Base-by-base conservation (phyloP, 2,113 vertebrate species). In the Excalfactoria chinensis region DNA sequence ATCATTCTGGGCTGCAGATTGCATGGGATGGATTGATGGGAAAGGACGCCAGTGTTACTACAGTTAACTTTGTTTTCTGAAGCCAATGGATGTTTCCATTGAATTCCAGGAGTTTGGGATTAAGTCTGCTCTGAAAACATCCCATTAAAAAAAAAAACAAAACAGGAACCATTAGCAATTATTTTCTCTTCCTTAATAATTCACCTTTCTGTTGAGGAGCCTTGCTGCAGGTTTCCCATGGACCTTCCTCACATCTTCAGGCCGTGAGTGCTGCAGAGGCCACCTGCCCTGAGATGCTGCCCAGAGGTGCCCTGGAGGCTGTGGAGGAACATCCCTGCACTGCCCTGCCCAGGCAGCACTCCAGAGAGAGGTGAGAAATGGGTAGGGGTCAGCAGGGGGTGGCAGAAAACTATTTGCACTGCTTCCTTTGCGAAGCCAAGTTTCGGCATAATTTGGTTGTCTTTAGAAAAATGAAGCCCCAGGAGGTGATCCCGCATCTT, bases 261-360 rank as follows among this genome's bases (percentile, higher is more conserved):
- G 18, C 46, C 7, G 6, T 1, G 1, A 0, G 18, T 2, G 58
- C 11, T 3, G 30, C 85, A 30, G 49, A 26, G 69, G 11, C 25
- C 25, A 0, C 2, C 0, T 23, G 41, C 14, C 0, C 11, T 8
- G 58, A 0, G 8, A 14, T 26, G 44, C 46, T 2, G 41, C 11
- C 62, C 3, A 2, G 32, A 6, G 3, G 28, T 1, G 40, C 19
- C 37, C 46, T 2, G 41, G 40, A 17, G 8, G 55, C 5, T 1
- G 18, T 1, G 23, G 43, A 6, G 40, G 32, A 5, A 46, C 1
- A 6, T 1, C 41, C 0, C 30, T 48, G 66, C 46, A 20, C 34
- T 4, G 1, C 6, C 14, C 11, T 4, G 9, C 1, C 0, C 55
- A 20, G 35, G 37, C 25, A 48, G 49, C 3, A n/a, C n/a, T n/a